Base-by-base conservation (phyloP, 2,888 invertebrate species). In the Agriotes lineatus region DNA sequence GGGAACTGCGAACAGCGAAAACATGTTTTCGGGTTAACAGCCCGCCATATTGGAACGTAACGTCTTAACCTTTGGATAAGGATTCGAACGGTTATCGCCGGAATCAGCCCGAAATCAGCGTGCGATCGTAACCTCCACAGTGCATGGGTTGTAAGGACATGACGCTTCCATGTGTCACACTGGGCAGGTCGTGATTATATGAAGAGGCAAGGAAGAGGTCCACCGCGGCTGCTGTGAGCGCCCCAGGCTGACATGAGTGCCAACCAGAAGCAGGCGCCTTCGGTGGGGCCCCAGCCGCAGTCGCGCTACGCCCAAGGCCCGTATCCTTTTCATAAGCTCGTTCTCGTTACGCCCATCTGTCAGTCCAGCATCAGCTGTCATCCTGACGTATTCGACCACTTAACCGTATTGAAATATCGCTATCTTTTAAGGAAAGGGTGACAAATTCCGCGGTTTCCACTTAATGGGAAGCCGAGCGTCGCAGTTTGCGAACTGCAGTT, bases 221-320 rank as follows among this genome's bases (percentile, higher is more conserved):
- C 86, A 87, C 87, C 88, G 88, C 87, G 88, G 88, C 88, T 87
- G 86, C 87, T 87, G 87, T 88, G 77, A 82, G 82, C 83, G 87
- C 87, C 87, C 86, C 87, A 87, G 87, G 86, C 86, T 85, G 85
- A 87, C 84, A 89, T 89, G 90, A 89, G 88, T 85, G 87, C 88
- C 84, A 89, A 89, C 86, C 88, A 88, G 85, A 89, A 89, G 85
- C 88, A 87, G 86, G 86, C 87, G 87, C 88, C 88, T 83, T 83
- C 87, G 84, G 88, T 88, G 84, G 87, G 87, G 82, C 84, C 86
- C 62, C 83, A 88, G 85, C 81, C 85, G 86, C 84, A 87, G 85
- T 78, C 86, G 85, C 83, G 87, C 82, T 87, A 86, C 81, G 84
- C 86, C 76, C 84, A 86, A 83, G 81, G 87, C 88, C 88, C 88